Conservation (phyloP, 2,888 invertebrate species). For the Agriotes lineatus region DNA sequence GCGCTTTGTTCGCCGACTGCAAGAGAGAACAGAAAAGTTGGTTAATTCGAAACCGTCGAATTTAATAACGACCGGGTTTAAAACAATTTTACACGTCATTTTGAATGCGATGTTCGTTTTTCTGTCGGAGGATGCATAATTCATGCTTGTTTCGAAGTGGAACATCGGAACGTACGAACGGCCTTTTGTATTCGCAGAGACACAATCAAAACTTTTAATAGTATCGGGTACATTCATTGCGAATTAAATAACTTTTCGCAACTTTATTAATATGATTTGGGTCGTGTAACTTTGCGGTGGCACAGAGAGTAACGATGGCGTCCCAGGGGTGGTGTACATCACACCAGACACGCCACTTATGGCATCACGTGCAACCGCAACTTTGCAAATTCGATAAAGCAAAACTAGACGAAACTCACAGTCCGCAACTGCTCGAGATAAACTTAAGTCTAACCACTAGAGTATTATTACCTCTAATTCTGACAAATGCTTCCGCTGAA, state of each 20-base stretch:
- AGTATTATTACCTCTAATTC: constrained; percentile 41
- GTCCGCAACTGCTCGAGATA: constrained; percentile 32
- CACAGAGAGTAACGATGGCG: constrained; percentile 33
- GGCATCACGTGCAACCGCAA: constrained; percentile 44
- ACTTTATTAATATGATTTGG: constrained; percentile 48
- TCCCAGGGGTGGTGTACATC: constrained; percentile 42
- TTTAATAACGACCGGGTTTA: not conserved
- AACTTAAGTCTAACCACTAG: constrained; percentile 36
- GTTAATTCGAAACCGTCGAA: not conserved
- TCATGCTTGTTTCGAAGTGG: constrained; percentile 13
- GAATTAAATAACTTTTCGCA: constrained; percentile 47
- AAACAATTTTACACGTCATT: constrained; percentile 2
- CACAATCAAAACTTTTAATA: constrained; percentile 46
- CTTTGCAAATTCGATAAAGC: constrained; percentile 45
- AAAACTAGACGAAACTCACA: constrained; percentile 36
- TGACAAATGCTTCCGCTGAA: constrained; percentile 34
- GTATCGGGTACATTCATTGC: constrained; percentile 43
- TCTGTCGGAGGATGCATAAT: constrained; percentile 13
- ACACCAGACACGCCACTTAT: constrained; percentile 44
- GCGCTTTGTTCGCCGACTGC: not conserved
- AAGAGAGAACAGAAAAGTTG: not conserved
- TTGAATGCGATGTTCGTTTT: constrained; percentile 6
- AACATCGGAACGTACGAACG: constrained; percentile 10
- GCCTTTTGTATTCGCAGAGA: constrained; percentile 24
- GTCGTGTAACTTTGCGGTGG: constrained; percentile 31